Conservation (phyloP, 2,888 invertebrate genomes). For the Calephelis perditalis region DNA sequence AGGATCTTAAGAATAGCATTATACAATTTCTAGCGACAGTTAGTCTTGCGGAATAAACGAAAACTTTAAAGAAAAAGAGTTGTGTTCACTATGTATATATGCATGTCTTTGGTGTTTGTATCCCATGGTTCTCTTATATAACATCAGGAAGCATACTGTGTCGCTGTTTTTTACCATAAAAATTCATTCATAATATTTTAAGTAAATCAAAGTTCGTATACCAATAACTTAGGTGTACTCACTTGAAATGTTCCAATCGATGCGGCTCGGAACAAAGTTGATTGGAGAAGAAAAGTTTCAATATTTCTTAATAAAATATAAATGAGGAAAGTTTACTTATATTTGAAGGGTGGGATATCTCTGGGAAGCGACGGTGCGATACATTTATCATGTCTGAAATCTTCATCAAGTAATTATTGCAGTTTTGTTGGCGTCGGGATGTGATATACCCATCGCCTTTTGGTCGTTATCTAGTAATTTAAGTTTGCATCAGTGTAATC, state of each 20-base stretch:
- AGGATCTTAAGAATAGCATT: no score
- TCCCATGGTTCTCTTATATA: no score
- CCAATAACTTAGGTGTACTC: conserved; percentile 35
- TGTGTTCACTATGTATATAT: no score
- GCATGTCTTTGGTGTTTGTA: no score
- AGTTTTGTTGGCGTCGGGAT: no score
- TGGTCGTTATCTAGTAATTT: not conserved
- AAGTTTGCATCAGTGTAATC: not conserved
- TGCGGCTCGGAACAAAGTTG: conserved; percentile 58
- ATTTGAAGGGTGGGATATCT: conserved; percentile 34
- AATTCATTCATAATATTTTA: conserved; percentile 26
- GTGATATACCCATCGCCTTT: not conserved
- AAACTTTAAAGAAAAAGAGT: no score
- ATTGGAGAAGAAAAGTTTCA: conserved; percentile 58
- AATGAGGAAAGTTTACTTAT: conserved; percentile 53
- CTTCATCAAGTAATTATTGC: conserved; percentile 35
- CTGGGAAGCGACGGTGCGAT: conserved; percentile 24
- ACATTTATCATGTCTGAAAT: conserved; percentile 36
- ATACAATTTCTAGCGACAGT: no score
- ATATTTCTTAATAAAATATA: conserved; percentile 65
- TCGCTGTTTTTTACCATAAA: not conserved
- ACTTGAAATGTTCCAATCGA: conserved; percentile 52
- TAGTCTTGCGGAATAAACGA: no score
- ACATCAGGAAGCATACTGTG: no score
- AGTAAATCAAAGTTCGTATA: conserved; percentile 33